Evolutionary conservation across 2,888 invertebrate genomes (phyloP), one percentile per base, ranked within the genome.

Genomic region (Xestia rhomboidea): DNA sequence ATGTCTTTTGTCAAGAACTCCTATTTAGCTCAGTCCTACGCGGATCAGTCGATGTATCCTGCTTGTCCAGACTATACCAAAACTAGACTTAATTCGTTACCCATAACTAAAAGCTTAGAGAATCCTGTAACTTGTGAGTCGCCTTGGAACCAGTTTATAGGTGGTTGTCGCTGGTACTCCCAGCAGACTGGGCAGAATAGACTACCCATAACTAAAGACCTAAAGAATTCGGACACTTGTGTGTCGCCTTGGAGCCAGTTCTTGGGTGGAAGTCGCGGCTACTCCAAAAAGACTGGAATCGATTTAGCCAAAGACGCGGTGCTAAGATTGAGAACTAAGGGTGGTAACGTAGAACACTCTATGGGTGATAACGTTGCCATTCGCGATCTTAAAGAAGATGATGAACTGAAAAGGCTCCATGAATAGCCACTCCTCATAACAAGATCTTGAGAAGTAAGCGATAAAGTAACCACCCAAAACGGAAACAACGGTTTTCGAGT

Each of bases 71-170:
- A 77, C 38, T 82, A 46, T 15, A 68, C 54, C 24, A 82, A 68
- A 44, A 77, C 73, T 6, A 83, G 73, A 57, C 73, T 85, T 13
- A 68, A 83, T 67, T 64, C 82, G 1, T 44, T 85, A 21, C 73
- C 64, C 0, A 24, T 69, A 13, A 63, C 68, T 15, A 85, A 71
- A 54, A 77, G 70, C 30, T 38, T 62, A 24, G 77, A 71, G 21
- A 63, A 81, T 66, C 77, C 72, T 38, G 73, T 73, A 7, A 66
- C 60, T 8, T 46, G 49, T 44, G 24, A 74, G 10, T 44, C 68
- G 0, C 57, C 77, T 6, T 68, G 49, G 60, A 66, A 44, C 2
- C 73, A 69, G 5, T 49, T 81, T 10, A 38, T 82, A 10, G 82
- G 54, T 27, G 21, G 68, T 13, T 77, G 46, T 27, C 70, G 85